These are phyloP conservation scores for Sceloporus undulatus DNA, from an alignment of 2,113 vertebrate species.

Conservation along the genomic window DNA sequence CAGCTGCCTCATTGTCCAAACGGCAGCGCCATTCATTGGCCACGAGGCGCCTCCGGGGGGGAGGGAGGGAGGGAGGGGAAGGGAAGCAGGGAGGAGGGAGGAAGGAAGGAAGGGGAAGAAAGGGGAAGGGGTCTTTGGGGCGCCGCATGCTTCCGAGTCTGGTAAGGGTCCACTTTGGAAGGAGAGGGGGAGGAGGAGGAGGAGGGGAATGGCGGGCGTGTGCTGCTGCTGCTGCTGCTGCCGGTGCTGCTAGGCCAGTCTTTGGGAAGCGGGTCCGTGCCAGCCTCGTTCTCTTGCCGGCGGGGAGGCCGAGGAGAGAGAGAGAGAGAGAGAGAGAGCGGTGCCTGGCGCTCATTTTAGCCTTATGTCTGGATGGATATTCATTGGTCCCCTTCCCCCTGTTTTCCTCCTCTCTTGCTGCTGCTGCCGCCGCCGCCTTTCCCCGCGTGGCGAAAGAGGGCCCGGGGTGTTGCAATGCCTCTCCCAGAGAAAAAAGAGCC, in stretches of 20 bases:
- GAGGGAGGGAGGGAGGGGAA: constrained; percentile 21
- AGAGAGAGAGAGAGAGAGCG: constrained; percentile 33
- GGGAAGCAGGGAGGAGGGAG: background rate
- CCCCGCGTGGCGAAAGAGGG: constrained; percentile 57
- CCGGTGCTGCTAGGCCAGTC: too few relatives aligned
- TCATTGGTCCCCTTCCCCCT: background rate
- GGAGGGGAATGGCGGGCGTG: background rate
- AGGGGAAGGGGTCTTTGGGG: too few relatives aligned
- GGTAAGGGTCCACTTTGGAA: too few relatives aligned
- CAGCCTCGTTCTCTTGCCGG: constrained; percentile 46
- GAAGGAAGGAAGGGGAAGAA: background rate
- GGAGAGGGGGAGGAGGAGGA: too few relatives aligned
- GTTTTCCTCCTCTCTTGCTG: background rate
- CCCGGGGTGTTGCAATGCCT: constrained; percentile 48
- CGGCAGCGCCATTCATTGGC: constrained; percentile 65
- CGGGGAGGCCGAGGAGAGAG: constrained; percentile 32
- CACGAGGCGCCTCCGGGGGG: constrained; percentile 30
- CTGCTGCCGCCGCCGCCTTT: background rate
- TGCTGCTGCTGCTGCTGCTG: background rate
- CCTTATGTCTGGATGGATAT: too few relatives aligned
- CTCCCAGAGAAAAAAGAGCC: constrained; percentile 31
- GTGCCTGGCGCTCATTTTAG: background rate
- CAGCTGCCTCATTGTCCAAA: constrained; percentile 58
- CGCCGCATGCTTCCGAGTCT: too few relatives aligned
- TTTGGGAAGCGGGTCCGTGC: background rate